A percentile compares a stretch with the other conserved stretches of the same genome.
These are phyloP conservation scores for Resseliella maxima DNA, from an alignment of 2,888 invertebrate species.

Conservation along the genomic window DNA sequence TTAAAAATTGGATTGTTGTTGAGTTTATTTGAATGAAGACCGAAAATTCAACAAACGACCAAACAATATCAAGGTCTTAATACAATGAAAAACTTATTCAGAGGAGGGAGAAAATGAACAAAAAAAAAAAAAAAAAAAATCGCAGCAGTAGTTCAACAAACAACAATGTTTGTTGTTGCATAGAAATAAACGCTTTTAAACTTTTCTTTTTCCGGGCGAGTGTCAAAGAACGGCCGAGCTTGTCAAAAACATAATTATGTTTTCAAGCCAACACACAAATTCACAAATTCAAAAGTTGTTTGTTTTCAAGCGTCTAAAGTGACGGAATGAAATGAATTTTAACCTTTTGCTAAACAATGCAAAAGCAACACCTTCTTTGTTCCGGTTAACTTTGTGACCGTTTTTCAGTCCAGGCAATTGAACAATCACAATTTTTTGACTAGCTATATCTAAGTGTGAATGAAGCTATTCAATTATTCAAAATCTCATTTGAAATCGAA, in stretches of 20 bases:
- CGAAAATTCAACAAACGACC: neutral
- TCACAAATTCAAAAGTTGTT: neutral
- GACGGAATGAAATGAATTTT: neutral
- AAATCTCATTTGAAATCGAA: neutral
- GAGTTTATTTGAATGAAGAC: neutral
- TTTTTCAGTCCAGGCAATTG: neutral
- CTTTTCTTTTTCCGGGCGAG: neutral
- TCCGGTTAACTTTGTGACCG: neutral
- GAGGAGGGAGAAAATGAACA: too few species aligned
- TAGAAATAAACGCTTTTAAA: neutral
- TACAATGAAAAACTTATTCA: neutral
- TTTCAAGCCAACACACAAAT: neutral
- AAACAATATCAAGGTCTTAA: neutral
- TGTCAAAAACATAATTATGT: conserved; percentile 22
- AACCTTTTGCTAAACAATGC: neutral
- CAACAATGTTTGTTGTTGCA: neutral
- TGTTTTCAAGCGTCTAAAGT: neutral
- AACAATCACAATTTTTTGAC: neutral
- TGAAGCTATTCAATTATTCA: conserved; percentile 30
- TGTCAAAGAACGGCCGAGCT: neutral
- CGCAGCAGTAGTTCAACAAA: neutral
- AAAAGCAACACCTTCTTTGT: conserved; percentile 4
- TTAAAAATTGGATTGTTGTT: too few species aligned
- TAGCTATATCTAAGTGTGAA: neutral
- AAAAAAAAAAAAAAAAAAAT: too few species aligned